Evolutionary conservation across 2,888 invertebrate species (phyloP), one percentile per base, ranked within the genome.

Genomic region (Ctena decussata): DNA sequence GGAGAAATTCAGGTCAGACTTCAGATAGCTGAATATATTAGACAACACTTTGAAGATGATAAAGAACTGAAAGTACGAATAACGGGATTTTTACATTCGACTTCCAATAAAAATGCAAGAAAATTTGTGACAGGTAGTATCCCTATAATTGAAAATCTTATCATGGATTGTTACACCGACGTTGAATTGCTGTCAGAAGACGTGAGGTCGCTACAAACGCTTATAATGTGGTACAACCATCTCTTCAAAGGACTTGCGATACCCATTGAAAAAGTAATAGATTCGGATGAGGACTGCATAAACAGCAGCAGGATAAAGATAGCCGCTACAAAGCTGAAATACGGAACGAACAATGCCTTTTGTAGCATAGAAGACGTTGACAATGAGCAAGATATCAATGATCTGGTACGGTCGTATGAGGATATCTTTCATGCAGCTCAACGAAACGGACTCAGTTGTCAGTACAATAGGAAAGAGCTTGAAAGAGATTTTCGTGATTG

Each of bases 401-500:
- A 77, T 57, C 80, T 91, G 11, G 81, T 91, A 8, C 30, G 76
- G 44, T 46, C 85, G 27, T 85, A 85, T 72, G 91, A 92, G 69
- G 73, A 80, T 12, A 89, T 85, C 57, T 90, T 92, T 39, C 35
- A 77, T 27, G 83, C 86, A 12, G 76, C 70, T 24, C 35, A 70
- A 24, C 77, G 32, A 30, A 44, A 39, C 46, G 86, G 84, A 1
- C n/a, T 82, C 1, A 44, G 41, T 8, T 70, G 65, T 46, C 35
- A 60, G 6, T 53, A 32, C 37, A 71, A 73, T 49, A 80, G 82
- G 53, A 77, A 84, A 65, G 89, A 85, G 18, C 69, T 92, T 6
- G 92, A 92, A 35, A 73, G 81, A 44, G 91, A 91, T 73, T 90
- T 86, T 70, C 86, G 81, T 24, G 92, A 92, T 69, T 92, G 92